Conservation (phyloP, 2,797 vertebrate species). For the Melanotaenia boesemani region DNA sequence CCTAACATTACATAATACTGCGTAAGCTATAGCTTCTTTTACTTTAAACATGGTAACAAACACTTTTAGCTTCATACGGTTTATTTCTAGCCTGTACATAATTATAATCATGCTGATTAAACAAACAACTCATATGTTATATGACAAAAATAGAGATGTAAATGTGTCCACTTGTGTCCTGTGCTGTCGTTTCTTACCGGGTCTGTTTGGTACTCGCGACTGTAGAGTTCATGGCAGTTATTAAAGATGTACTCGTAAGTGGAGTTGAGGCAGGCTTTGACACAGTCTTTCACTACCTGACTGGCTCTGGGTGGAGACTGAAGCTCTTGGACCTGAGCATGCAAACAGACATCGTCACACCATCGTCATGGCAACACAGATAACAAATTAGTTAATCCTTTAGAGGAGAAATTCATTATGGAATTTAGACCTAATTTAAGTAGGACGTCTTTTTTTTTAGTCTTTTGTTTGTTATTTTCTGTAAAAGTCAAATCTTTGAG, state of each 20-base stretch:
- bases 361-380: background rate
- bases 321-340: constrained; percentile 86
- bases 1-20: background rate
- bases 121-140: background rate
- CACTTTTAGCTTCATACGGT: background rate
- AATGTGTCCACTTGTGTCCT: no score
- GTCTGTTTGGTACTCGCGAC: constrained; percentile 90
- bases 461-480: no score
- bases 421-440: background rate
- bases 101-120: background rate
- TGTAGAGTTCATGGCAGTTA: constrained; percentile 91
- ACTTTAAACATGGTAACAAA: background rate
- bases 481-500: background rate
- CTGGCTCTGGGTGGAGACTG: constrained; percentile 90
- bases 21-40: background rate
- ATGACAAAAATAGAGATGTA: background rate
- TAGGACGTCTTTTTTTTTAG: background rate
- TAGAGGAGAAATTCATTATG: background rate
- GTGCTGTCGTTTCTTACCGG: constrained; percentile 77
- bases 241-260: constrained; percentile 92
- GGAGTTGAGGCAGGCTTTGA: constrained; percentile 90
- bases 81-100: background rate
- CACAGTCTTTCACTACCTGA: constrained; percentile 90
- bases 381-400: background rate
- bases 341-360: constrained; percentile 11